Evolutionary conservation across 2,113 vertebrate species (phyloP).

Genomic region (Neotragus moschatus): DNA sequence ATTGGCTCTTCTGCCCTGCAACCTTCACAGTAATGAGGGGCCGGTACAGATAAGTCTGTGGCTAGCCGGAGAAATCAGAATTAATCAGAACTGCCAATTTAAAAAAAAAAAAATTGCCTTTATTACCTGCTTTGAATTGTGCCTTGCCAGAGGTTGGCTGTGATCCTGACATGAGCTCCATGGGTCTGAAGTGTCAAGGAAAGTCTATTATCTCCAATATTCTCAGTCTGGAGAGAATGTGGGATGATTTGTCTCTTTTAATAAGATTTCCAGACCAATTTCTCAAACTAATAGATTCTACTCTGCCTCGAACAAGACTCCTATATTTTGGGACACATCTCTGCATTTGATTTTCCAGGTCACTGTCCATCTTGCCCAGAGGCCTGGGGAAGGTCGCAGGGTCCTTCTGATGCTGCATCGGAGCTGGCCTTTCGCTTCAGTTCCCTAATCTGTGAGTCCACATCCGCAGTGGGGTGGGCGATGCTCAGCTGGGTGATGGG

Average conservation of each 20-base stretch:
- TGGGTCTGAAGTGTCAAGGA: background rate
- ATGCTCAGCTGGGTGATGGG: background rate
- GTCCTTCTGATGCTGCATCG: background rate
- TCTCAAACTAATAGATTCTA: constrained; percentile 67
- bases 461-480: background rate
- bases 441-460: background rate
- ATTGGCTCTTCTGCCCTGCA: constrained; percentile 32
- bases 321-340: constrained; percentile 42
- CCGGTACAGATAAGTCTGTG: constrained; percentile 1
- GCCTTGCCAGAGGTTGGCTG: constrained; percentile 26
- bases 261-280: constrained; percentile 67
- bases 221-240: constrained; percentile 47
- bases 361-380: constrained; percentile 27
- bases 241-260: constrained; percentile 65
- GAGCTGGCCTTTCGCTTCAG: background rate
- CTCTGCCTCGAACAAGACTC: constrained; percentile 45
- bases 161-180: constrained; percentile 6
- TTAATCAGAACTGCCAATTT: constrained; percentile 58
- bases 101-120: constrained; percentile 47
- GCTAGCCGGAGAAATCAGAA: constrained; percentile 49
- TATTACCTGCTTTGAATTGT: constrained; percentile 51
- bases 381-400: background rate
- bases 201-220: constrained; percentile 48
- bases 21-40: constrained; percentile 12
- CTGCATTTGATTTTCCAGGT: constrained; percentile 61